Percentiles rank a stretch among this genome's conserved stretches.
Evolutionary conservation across 2,888 invertebrate species (phyloP).

Genomic region (Agrilus biguttatus): DNA sequence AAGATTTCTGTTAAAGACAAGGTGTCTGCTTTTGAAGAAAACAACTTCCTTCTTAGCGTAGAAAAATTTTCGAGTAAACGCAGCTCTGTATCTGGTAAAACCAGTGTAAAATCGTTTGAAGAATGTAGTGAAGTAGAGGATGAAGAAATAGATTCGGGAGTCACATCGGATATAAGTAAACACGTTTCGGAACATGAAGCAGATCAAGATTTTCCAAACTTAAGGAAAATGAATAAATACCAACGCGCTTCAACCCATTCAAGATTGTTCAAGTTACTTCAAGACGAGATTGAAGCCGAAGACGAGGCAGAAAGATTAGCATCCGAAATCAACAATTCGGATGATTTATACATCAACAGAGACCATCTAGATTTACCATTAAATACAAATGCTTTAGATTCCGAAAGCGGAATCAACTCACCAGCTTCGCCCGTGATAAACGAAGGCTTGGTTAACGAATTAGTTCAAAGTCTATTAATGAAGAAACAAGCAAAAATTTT

Average conservation of each 20-base stretch:
- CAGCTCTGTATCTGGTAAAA: conserved; percentile 8
- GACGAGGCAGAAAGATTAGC: conserved; percentile 21
- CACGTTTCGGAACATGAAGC: conserved; percentile 51
- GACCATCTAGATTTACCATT: conserved; percentile 39
- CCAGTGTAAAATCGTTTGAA: conserved; percentile 16
- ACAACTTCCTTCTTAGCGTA: background rate
- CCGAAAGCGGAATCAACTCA: conserved; percentile 38
- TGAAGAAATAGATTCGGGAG: conserved; percentile 56
- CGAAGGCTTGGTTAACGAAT: conserved; percentile 41
- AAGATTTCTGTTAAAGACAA: conserved; percentile 16
- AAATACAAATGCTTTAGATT: conserved; percentile 30
- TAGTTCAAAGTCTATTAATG: conserved; percentile 41
- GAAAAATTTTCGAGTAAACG: conserved; percentile 1
- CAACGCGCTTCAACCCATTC: conserved; percentile 61
- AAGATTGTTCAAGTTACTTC: conserved; percentile 49
- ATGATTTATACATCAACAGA: conserved; percentile 31
- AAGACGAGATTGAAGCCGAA: conserved; percentile 39
- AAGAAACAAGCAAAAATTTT: conserved; percentile 39
- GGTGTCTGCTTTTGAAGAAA: conserved; percentile 15
- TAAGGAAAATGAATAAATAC: conserved; percentile 43
- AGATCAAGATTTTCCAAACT: conserved; percentile 45
- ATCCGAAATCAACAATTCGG: conserved; percentile 6
- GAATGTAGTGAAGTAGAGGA: conserved; percentile 33
- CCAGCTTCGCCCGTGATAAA: conserved; percentile 33
- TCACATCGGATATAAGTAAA: conserved; percentile 53